Conservation (phyloP, 2,888 invertebrate genomes). For the Cephus rjabovi region DNA sequence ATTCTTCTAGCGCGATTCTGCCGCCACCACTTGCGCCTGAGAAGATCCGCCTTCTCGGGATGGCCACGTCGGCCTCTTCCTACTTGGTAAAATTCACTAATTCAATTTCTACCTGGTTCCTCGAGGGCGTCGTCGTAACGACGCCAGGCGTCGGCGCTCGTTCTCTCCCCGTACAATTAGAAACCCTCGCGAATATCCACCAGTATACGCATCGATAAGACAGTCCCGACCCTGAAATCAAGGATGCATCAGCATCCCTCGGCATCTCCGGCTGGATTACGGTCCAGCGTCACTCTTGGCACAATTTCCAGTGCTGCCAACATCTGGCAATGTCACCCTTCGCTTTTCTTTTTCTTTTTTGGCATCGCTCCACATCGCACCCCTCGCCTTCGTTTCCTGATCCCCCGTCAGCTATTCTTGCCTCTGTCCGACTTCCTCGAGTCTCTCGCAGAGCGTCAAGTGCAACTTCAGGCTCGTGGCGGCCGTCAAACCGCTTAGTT, state of each 20-base stretch:
- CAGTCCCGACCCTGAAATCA: background rate
- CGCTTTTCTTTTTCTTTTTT: background rate
- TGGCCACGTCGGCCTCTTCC: background rate
- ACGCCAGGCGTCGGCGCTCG: background rate
- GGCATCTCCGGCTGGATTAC: background rate
- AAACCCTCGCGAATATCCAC: background rate
- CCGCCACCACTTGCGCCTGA: background rate
- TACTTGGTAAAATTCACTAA: background rate
- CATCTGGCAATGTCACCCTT: background rate
- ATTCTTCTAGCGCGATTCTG: background rate
- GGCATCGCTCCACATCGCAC: background rate
- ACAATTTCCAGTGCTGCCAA: background rate
- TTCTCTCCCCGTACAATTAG: background rate
- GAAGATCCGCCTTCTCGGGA: background rate
- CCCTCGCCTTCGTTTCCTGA: background rate
- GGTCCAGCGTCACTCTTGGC: background rate
- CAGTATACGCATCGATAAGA: background rate
- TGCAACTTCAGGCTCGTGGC: background rate
- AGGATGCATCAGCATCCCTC: background rate
- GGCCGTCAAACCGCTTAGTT: background rate
- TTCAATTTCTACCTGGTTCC: background rate
- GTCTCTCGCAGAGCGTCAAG: background rate
- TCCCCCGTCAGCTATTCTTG: background rate
- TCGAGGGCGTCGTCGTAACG: background rate
- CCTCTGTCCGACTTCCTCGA: background rate